phyloP scores from a whole-genome alignment of 2,797 vertebrate genomes.

The Rousettus madagascariensis region DNA sequence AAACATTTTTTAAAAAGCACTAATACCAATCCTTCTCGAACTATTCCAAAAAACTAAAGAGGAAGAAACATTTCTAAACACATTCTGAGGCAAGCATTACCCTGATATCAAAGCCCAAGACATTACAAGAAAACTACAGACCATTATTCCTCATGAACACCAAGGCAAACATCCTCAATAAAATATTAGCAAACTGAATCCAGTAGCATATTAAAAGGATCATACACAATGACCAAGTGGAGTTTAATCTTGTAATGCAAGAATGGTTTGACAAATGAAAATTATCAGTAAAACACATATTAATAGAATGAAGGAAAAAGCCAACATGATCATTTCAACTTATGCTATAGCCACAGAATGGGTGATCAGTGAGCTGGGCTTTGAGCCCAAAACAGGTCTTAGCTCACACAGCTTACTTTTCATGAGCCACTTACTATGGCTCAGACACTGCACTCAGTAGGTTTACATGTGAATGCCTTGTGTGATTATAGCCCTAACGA shows the following conservation, averaged over 20 bases:
- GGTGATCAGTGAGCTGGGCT: too few species aligned
- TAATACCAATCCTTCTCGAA: not conserved
- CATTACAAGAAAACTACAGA: not conserved
- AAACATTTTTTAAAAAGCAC: not conserved
- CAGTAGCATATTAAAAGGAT: not conserved
- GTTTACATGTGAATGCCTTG: not conserved
- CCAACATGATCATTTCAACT: not conserved
- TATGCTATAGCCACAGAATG: too few species aligned
- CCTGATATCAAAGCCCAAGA: not conserved
- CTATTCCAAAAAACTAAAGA: not conserved
- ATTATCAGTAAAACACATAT: not conserved
- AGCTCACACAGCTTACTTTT: not conserved
- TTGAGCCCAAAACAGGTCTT: too few species aligned
- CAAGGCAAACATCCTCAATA: not conserved
- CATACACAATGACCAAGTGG: not conserved
- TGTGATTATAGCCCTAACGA: not conserved
- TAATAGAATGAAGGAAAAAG: not conserved
- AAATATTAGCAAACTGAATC: not conserved
- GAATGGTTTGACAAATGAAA: not conserved
- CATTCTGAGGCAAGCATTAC: not conserved
- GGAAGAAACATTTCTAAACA: not conserved
- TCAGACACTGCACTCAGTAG: not conserved
- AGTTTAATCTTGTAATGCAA: not conserved
- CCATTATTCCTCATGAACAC: not conserved
- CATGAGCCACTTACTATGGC: not conserved